Evolutionary conservation across 2,797 vertebrate species (phyloP).

Genomic region (Triplophysa bombifrons): DNA sequence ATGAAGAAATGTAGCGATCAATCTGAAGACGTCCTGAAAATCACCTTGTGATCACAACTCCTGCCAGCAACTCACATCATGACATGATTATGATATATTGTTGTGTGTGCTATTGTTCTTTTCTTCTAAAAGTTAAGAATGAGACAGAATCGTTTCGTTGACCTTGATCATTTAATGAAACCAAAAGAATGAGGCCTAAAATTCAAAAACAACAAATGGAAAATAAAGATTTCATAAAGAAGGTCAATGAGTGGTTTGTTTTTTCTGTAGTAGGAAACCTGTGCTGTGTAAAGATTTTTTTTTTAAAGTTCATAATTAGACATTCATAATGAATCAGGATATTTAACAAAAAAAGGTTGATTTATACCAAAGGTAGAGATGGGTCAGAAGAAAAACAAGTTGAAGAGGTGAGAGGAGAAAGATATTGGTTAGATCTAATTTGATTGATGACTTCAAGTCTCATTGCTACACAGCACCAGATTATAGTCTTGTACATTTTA

Average conservation of each 20-base stretch:
- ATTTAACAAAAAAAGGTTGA: no score
- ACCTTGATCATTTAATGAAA: neutral
- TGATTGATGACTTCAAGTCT: no score
- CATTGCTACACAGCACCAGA: no score
- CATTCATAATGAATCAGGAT: no score
- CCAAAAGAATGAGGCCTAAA: neutral
- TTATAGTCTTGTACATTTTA: no score
- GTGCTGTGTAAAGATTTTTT: no score
- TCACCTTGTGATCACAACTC: neutral
- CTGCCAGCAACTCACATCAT: neutral
- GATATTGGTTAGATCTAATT: no score
- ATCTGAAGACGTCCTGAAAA: neutral
- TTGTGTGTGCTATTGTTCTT: neutral
- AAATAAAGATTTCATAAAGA: neutral
- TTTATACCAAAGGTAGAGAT: no score
- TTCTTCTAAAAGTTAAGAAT: neutral
- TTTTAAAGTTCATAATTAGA: no score
- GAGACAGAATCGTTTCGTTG: neutral
- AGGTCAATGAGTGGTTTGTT: neutral
- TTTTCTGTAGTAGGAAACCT: neutral
- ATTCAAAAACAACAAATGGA: neutral
- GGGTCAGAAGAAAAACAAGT: no score
- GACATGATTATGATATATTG: neutral
- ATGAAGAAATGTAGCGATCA: neutral
- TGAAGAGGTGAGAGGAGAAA: no score